phyloP scores from a whole-genome alignment of 2,113 vertebrate species.

The Rousettus leschenaultii region DNA sequence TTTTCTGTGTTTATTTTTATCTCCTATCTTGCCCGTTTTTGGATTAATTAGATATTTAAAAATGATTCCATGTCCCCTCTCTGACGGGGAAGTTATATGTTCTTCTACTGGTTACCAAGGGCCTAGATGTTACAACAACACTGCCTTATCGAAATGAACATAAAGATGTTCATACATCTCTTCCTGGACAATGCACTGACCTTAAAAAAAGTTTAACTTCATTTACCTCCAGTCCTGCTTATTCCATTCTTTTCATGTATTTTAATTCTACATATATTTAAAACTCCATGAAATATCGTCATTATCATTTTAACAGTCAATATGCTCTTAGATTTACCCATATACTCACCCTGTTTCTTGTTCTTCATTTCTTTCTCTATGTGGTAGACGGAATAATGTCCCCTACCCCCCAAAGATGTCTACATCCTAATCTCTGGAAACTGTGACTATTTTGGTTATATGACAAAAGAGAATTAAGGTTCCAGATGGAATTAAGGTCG shows the following conservation, averaged over 20 bases:
- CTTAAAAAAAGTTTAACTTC: background rate
- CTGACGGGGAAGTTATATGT: background rate
- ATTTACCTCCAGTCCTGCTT: background rate
- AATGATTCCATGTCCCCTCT: background rate
- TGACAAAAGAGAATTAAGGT: background rate
- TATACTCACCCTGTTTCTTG: background rate
- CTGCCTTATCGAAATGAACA: too few species aligned
- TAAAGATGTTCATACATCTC: accelerated
- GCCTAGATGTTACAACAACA: background rate
- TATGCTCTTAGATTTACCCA: background rate
- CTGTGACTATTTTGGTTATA: background rate
- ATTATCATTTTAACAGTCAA: background rate
- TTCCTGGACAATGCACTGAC: background rate
- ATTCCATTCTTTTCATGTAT: background rate
- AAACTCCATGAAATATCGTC: background rate
- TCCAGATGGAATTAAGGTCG: background rate
- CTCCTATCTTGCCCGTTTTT: background rate
- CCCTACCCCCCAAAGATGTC: background rate
- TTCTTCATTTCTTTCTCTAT: background rate
- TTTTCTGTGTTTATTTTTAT: background rate
- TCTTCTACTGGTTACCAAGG: background rate
- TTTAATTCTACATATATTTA: background rate
- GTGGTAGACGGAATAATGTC: background rate
- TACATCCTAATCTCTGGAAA: background rate
- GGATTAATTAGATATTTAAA: background rate